phyloP scores from a whole-genome alignment of 2,113 vertebrate species.

The Indicator indicator region DNA sequence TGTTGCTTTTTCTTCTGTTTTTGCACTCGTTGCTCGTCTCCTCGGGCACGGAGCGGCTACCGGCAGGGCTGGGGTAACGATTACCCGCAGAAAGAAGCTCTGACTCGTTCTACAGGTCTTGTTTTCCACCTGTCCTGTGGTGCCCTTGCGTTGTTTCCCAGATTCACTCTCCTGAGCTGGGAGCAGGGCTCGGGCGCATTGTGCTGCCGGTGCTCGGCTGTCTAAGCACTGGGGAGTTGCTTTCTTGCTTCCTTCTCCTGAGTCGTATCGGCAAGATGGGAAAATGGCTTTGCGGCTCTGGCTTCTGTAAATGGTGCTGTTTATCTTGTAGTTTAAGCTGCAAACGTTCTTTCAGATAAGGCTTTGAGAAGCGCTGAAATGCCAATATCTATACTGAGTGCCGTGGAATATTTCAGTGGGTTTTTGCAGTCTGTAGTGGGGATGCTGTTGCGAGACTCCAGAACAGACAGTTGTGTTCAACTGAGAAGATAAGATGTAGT shows the following conservation, averaged over 20 bases:
- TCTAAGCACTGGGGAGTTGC: accelerated
- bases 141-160: neutral
- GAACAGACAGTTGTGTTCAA: neutral
- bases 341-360: accelerated
- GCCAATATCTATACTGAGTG: accelerated
- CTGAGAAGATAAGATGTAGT: accelerated
- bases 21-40: no score
- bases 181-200: neutral
- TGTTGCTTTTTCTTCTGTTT: neutral
- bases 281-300: accelerated
- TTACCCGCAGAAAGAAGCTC: neutral
- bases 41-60: neutral
- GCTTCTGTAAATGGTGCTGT: neutral
- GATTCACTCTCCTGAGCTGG: neutral
- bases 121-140: no score
- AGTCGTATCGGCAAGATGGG: accelerated
- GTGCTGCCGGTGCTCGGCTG: neutral
- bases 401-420: accelerated
- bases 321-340: accelerated
- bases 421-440: neutral
- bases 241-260: neutral
- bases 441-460: accelerated
- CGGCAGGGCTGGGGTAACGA: neutral
- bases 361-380: neutral
- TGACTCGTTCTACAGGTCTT: neutral